Evolutionary conservation across 2,797 vertebrate species (phyloP), one percentile per base, ranked within the genome.

Genomic region (Sarcophilus harrisii): DNA sequence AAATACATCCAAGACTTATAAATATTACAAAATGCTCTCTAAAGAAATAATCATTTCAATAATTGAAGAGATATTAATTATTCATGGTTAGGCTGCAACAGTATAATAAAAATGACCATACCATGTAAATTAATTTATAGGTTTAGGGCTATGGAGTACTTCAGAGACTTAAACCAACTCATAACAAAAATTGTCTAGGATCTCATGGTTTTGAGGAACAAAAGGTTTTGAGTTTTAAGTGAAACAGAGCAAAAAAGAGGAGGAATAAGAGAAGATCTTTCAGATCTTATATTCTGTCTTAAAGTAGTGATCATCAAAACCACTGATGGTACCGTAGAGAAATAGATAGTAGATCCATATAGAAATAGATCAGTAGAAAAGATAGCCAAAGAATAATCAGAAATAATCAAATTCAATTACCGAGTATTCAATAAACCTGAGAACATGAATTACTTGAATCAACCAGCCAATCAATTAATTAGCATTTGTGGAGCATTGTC

Each of bases 61-160:
- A 87, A 87, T 87, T 87, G 73, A 87, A 87, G 73, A 87, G 38
- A 27, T 87, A 87, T 87, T 45, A 87, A 87, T 49, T 87, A 87
- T 87, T 87, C 73, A 87, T 87, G 24, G 38, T 45, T 45, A 45
- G 38, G 38, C 73, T 87, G 73, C 73, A 87, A 87, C 38, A 87
- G 73, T 87, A 27, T 87, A 87, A 87, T 87, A 87, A 87, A 87
- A 87, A 87, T 87, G 73, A 87, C 73, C 73, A 49, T 87, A 49
- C 24, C 73, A 87, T 87, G 73, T 45, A 87, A 87, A 87, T 49
- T 87, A 87, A 87, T 87, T 87, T 87, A 45, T 87, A 87, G 73
- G 21, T 49, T 49, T 49, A 87, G 38, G 4, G 24, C 21, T 45
- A 27, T 87, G 24, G 73, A 24, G 38, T 87, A 87, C 38, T 87